Percentiles rank a stretch among this genome's conserved stretches.
phyloP scores from a whole-genome alignment of 2,797 vertebrate genomes.

The Circus cinereus region DNA sequence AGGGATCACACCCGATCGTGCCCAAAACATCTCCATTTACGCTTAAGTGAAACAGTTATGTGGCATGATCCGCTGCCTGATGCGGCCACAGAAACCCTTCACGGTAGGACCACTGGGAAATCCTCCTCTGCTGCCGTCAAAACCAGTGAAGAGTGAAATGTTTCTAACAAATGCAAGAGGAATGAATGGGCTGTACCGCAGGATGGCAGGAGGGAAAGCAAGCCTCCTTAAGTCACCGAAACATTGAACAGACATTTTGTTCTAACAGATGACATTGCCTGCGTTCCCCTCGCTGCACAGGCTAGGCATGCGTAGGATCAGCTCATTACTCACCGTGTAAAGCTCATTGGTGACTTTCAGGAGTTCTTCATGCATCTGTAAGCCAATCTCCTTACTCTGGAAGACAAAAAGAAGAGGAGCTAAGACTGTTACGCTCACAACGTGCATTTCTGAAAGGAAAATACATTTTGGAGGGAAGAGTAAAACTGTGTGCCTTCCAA shows the following conservation, averaged over 20 bases:
- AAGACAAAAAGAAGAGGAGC: constrained; percentile 60
- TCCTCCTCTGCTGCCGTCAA: background rate
- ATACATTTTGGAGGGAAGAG: background rate
- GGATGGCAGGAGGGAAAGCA: background rate
- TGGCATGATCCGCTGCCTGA: rapidly evolving
- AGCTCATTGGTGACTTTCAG: constrained; percentile 98
- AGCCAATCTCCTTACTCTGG: constrained; percentile 97
- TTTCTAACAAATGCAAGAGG: background rate
- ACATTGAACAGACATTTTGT: rapidly evolving
- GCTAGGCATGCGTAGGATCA: rapidly evolving
- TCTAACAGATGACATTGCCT: no score
- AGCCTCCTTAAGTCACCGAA: background rate
- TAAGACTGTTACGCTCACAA: background rate
- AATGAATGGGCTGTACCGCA: rapidly evolving
- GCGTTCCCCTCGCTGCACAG: rapidly evolving
- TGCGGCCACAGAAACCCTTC: background rate
- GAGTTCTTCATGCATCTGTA: constrained; percentile 98
- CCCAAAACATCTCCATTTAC: background rate
- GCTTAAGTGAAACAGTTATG: background rate
- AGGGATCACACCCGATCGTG: rapidly evolving
- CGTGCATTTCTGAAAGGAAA: background rate
- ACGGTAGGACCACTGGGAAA: rapidly evolving
- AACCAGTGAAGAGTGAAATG: background rate
- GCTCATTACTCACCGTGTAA: constrained; percentile 88
- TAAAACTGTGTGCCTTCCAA: background rate